These are phyloP conservation scores for Actinemys pallida DNA, from an alignment of 2,113 vertebrate species.

Conservation along the genomic window DNA sequence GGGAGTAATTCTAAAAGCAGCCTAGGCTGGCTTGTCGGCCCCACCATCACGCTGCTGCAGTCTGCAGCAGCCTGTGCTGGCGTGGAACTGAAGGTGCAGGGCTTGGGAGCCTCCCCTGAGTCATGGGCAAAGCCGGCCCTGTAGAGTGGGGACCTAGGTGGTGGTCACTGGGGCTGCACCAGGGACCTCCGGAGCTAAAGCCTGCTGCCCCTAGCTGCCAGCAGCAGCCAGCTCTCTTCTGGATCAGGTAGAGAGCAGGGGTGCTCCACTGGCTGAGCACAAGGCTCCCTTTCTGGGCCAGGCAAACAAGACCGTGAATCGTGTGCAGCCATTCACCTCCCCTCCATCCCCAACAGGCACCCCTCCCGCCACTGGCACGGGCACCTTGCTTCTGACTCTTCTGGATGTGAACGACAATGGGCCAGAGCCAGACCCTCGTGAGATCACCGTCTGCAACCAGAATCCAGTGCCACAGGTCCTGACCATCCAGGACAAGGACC, in stretches of 20 bases:
- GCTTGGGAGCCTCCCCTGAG: neutral
- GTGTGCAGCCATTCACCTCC: accelerated
- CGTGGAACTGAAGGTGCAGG: neutral
- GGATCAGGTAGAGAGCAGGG: neutral
- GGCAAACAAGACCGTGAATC: no score
- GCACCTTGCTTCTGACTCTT: conserved; percentile 79
- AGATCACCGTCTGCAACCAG: conserved; percentile 81
- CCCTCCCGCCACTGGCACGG: conserved; percentile 77
- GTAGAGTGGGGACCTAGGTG: neutral
- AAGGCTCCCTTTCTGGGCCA: neutral
- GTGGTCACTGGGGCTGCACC: neutral
- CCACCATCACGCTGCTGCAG: neutral
- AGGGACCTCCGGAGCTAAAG: neutral
- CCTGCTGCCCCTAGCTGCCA: no score
- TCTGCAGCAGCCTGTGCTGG: no score
- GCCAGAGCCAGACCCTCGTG: conserved; percentile 72
- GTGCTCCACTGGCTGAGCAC: neutral
- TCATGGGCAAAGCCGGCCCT: neutral
- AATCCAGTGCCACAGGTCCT: conserved; percentile 76
- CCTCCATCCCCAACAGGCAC: conserved; percentile 56
- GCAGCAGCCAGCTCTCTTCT: no score
- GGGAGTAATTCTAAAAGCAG: neutral
- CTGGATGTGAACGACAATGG: conserved; percentile 80
- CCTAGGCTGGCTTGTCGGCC: neutral
- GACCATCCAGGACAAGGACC: conserved; percentile 84